Evolutionary conservation across 2,888 invertebrate genomes (phyloP), one percentile per base, ranked within the genome.

Genomic region (Heterodera filipjevi): DNA sequence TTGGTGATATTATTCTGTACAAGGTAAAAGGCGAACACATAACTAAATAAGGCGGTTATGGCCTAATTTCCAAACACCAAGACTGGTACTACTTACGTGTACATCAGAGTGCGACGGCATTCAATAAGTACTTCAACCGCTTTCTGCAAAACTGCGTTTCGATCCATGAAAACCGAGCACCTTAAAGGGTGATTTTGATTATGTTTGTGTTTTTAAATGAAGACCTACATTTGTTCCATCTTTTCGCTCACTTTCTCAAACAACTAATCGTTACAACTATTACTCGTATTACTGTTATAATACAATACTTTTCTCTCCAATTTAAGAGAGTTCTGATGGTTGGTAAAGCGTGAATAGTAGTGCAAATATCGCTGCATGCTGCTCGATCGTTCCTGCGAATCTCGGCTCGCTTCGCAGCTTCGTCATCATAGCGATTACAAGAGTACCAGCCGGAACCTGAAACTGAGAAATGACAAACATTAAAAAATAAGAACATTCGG

Each of bases 281-380:
- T 14, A 39, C n/a, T n/a, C n/a, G 0, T 19, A 12, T 33, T 59
- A 8, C 14, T 49, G n/a, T 0, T 19, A n/a, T n/a, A 27, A 35
- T 59, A 27, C 19, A n/a, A n/a, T 82, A 91, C 91, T 90, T 97
- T 97, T 91, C 94, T 93, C 92, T 99, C 98, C 91, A 99, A 95
- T 91, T 95, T 95, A 89, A 98, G 92, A 84, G 96, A 96, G 91
- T 96, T 96, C 95, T 96, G 95, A 91, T 99, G 98, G 91, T 98
- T 98, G 95, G 97, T 96, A 91, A 96, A 99, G 81, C 98, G 94
- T 91, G 97, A 97, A 91, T 96, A 98, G 91, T 98, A 99, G 92
- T 97, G 97, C 86, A 98, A 92, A 91, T 99, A 99, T 89, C 98
- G 93, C 89, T 97, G 96, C 81, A 99, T 39, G 39, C 39, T 10